Percentiles rank a stretch among this genome's conserved stretches.
Conservation (phyloP, 2,113 vertebrate species). For the Dendrocopos noguchii region DNA sequence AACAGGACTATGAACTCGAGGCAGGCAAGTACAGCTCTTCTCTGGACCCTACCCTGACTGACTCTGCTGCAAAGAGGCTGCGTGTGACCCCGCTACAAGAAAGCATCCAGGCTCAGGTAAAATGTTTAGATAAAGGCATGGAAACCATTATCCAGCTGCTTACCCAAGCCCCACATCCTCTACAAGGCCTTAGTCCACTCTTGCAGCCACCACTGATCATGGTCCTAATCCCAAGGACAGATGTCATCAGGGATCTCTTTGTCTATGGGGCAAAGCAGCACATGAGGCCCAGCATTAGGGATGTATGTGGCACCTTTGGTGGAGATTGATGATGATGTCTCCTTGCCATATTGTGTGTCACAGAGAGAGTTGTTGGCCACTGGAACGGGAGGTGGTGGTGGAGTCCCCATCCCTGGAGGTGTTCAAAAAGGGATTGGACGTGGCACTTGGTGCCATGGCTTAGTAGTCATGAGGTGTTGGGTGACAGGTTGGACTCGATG, state of each 20-base stretch:
- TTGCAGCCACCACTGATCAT: background rate
- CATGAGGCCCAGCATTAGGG: background rate
- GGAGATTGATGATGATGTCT: background rate
- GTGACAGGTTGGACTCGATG: no score
- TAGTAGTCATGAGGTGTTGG: no score
- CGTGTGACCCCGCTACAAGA: constrained; percentile 78
- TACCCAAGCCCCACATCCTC: background rate
- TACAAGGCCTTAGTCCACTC: background rate
- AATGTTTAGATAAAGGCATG: background rate
- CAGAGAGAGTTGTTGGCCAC: no score
- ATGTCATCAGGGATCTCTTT: background rate
- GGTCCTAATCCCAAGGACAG: background rate
- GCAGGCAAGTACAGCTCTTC: constrained; percentile 86
- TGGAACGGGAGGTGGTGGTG: no score
- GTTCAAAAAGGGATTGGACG: no score
- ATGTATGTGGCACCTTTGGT: background rate
- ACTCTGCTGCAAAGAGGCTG: constrained; percentile 71
- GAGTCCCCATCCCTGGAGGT: no score
- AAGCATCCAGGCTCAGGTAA: constrained; percentile 87
- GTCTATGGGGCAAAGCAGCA: background rate
- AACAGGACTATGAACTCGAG: constrained; percentile 88
- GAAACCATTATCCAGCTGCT: background rate
- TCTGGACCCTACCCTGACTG: constrained; percentile 74
- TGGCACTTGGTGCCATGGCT: no score
- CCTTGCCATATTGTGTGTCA: background rate